Base-by-base conservation (phyloP, 2,797 vertebrate species). In the Varecia variegata region DNA sequence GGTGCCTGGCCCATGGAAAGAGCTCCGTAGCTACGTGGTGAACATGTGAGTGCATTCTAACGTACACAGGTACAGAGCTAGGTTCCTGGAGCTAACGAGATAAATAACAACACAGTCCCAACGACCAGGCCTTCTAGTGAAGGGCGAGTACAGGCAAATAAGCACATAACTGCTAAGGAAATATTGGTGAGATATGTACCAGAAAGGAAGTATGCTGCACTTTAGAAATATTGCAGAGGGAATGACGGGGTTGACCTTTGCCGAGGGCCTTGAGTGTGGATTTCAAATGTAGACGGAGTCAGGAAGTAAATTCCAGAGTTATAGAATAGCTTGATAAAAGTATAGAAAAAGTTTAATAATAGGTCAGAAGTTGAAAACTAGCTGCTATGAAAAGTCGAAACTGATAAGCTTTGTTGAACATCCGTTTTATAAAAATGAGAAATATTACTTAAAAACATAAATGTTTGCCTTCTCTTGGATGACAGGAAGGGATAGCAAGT, bases 11-110 rank as follows among this genome's bases (percentile, higher is more conserved):
- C 50, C n/a, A 1, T 3, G 14, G n/a, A 0, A 23, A 20, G 38
- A 74, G 30, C 9, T 3, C 13, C 43, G 0, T 1, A 25, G 50
- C 12, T 30, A 1, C 0, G 0, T 45, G 25, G 0, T 27, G 32
- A 47, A 27, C 14, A 2, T 8, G 0, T 0, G 4, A 38, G 32
- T 56, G 14, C 23, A 21, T 73, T 73, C 45, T 13, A 45, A 50
- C 3, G 18, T 3, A 9, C 6, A 5, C 5, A 4, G 7, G 1
- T 17, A 35, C 18, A 25, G 52, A 84, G 45, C 10, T 11, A n/a
- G 47, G 56, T 20, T 25, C 23, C 0, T 2, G 3, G 45, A 60
- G 12, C 47, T n/a, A 38, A 52, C n/a, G 4, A 79, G 38, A 43
- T 2, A 38, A 43, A 18, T 15, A 20, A 32, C 0, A 1, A 1